Evolutionary conservation across 2,797 vertebrate species (phyloP).

Genomic region (Acanthurus tractus): DNA sequence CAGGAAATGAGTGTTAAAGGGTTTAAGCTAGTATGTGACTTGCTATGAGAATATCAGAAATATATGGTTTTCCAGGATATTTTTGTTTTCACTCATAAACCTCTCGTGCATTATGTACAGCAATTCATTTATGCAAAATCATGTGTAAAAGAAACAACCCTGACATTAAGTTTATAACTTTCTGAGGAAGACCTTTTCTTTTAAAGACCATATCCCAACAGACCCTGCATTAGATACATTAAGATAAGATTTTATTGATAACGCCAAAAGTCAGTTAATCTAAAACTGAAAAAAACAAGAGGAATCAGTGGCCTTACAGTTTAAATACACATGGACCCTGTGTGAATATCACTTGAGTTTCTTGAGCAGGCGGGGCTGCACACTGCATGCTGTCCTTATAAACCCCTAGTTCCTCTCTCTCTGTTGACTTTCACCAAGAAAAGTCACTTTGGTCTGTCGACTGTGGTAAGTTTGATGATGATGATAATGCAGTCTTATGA

Average conservation of each 20-base stretch:
- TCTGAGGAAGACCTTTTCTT: too few relatives aligned
- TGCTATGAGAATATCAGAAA: neutral
- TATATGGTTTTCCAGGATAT: neutral
- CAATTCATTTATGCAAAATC: neutral
- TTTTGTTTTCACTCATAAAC: too few relatives aligned
- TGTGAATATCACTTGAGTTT: conserved; percentile 26
- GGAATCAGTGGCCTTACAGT: neutral
- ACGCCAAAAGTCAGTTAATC: neutral
- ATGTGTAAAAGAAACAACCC: neutral
- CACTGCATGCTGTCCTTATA: conserved; percentile 59
- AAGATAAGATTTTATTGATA: neutral
- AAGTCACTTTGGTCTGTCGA: conserved; percentile 48
- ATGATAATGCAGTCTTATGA: conserved; percentile 6
- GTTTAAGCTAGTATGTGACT: neutral
- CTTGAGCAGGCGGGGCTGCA: conserved; percentile 73
- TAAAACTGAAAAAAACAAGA: neutral
- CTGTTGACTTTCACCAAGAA: conserved; percentile 60
- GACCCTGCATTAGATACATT: neutral
- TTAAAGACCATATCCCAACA: neutral
- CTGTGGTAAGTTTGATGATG: conserved; percentile 69
- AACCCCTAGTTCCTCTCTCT: conserved; percentile 47
- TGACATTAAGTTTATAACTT: neutral
- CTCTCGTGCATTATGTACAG: neutral
- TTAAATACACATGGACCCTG: conserved; percentile 2
- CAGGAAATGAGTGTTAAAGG: neutral